Conservation (phyloP, 2,888 invertebrate genomes). For the Homarus gammarus region DNA sequence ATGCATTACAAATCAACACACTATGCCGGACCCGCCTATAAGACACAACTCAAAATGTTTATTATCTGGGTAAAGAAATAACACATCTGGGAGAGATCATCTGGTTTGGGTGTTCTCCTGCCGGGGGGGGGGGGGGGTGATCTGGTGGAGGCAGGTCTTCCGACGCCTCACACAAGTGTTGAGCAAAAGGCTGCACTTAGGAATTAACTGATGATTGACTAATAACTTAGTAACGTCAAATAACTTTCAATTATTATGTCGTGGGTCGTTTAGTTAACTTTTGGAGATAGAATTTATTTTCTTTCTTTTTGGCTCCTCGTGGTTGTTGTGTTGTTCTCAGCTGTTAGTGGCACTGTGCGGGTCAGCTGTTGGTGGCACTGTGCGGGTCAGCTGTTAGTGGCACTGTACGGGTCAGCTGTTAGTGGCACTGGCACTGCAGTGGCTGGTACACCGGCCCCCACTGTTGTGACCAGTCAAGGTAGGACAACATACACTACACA, state of each 20-base stretch:
- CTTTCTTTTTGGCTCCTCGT: constrained; percentile 18
- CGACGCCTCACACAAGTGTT: constrained; percentile 3
- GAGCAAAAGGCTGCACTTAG: constrained; percentile 20
- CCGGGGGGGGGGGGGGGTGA: neutral
- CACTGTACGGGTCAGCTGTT: constrained; percentile 31
- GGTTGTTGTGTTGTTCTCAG: constrained; percentile 9
- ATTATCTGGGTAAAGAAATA: constrained; percentile 28
- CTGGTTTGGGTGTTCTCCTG: neutral
- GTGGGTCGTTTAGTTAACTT: neutral
- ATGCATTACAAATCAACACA: constrained; percentile 20
- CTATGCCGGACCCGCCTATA: constrained; percentile 23
- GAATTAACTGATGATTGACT: neutral
- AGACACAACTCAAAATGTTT: constrained; percentile 46
- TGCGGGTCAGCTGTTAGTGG: constrained; percentile 6
- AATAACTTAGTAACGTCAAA: constrained; percentile 9
- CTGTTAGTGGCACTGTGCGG: constrained; percentile 9
- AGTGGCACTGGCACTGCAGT: constrained; percentile 39
- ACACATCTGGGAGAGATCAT: constrained; percentile 53
- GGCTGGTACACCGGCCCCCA: constrained; percentile 37
- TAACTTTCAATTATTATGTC: constrained; percentile 2
- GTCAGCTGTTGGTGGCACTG: constrained; percentile 33
- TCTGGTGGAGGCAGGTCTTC: neutral
- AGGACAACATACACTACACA: constrained; percentile 74
- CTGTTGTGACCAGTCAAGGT: constrained; percentile 65
- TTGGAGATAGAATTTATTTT: neutral